A percentile compares a stretch with the other conserved stretches of the same genome.
These are phyloP conservation scores for Darevskia nairensis DNA, from an alignment of 2,797 vertebrate species.

Conservation along the genomic window DNA sequence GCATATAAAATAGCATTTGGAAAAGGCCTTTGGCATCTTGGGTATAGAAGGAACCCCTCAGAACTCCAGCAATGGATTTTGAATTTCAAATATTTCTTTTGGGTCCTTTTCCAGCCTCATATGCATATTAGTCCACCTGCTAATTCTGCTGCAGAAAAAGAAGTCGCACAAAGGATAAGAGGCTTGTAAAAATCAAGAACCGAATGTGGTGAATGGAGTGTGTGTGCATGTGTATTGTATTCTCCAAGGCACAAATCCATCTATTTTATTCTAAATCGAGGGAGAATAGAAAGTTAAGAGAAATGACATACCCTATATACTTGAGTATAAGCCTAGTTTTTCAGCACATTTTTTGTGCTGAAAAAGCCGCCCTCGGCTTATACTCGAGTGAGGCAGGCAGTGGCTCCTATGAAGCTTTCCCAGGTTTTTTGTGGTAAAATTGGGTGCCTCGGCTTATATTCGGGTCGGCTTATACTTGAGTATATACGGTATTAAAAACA, in stretches of 20 bases:
- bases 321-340: no score
- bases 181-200: conserved; percentile 13
- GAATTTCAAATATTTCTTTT: conserved; percentile 13
- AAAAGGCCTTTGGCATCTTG: conserved; percentile 27
- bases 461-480: no score
- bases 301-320: no score
- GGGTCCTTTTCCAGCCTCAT: not conserved
- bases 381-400: no score
- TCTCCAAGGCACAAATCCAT: not conserved
- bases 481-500: not conserved
- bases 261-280: not conserved
- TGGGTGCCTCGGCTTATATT: no score
- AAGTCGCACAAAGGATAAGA: conserved; percentile 7
- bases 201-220: not conserved
- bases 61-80: conserved; percentile 14
- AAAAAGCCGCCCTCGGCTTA: no score
- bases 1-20: conserved; percentile 40
- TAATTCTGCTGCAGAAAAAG: not conserved
- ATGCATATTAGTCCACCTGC: not conserved
- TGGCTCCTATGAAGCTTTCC: no score
- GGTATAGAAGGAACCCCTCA: not conserved
- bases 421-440: no score
- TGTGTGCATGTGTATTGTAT: not conserved
- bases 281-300: not conserved
- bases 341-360: no score